Evolutionary conservation across 2,797 vertebrate genomes (phyloP), one percentile per base, ranked within the genome.

Genomic region (Cyclopterus lumpus): DNA sequence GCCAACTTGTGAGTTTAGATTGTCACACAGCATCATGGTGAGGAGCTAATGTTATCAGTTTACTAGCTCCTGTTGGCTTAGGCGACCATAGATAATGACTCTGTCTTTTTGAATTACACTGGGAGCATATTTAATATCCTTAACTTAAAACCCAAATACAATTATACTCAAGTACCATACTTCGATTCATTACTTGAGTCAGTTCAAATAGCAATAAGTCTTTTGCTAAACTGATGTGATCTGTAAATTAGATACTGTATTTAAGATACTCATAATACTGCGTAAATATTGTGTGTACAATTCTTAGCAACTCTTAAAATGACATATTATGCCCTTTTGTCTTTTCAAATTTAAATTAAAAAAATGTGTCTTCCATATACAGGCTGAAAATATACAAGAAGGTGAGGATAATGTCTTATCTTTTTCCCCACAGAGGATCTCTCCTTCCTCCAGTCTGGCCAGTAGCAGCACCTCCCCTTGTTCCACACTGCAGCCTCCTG

Each of bases 401-500:
- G 20, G 15, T 48, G 12, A 55, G 4, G 10, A 22, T 28, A 20
- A 26, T 34, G 0, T 36, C 18, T 67, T 20, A 42, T 67, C 5
- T 51, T 38, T 58, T 36, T 22, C 55, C 55, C 82, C 53, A 34
- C 97, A 99, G 92, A 94, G 96, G 86, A 97, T 98, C 83, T 98
- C 97, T 82, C 97, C 97, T 2, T 97, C 97, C 85, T 99, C 97
- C 84, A 99, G 97, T 1, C 90, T 99, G 92, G 97, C 97, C 65
- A 99, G 97, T 81, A 97, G 97, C 93, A 96, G 96, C 48, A 95
- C 96, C 74, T 99, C 97, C 80, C 97, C 97, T 74, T 97, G 96
- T 87, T 97, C 97, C 79, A 99, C 97, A 0, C 95, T 98, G 62
- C 95, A 96, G 66, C 96, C 96, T 0, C 95, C 96, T 6, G 91